These are phyloP conservation scores for Acipenser transmontanus DNA, from an alignment of 2,797 vertebrate genomes.

Conservation along the genomic window DNA sequence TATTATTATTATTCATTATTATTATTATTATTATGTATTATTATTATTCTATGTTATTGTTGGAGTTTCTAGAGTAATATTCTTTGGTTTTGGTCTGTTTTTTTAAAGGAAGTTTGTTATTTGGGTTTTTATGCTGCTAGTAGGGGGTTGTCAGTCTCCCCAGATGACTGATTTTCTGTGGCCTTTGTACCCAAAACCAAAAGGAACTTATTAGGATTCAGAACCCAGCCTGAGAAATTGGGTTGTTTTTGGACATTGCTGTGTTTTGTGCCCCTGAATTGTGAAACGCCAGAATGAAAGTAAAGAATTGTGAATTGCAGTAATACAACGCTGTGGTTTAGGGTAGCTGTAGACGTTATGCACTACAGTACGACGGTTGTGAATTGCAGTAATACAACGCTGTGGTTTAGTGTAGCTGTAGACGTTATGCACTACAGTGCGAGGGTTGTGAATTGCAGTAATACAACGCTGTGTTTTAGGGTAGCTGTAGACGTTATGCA, in stretches of 20 bases:
- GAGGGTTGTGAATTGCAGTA: slow-evolving; percentile 17
- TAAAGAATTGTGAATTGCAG: slow-evolving; percentile 10
- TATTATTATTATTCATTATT: too few species aligned
- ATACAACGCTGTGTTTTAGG: not conserved
- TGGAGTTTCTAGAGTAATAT: not conserved
- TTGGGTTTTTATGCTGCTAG: slow-evolving; percentile 27
- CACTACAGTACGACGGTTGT: too few species aligned
- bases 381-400: too few species aligned
- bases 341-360: too few species aligned
- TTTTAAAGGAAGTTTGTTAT: slow-evolving; percentile 17
- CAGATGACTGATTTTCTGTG: slow-evolving; percentile 27
- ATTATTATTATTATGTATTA: too few species aligned
- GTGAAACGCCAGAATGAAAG: slow-evolving; percentile 19
- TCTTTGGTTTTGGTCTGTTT: slow-evolving; percentile 7
- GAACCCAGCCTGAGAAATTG: slow-evolving; percentile 15
- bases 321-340: too few species aligned
- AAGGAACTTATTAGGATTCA: slow-evolving; percentile 17
- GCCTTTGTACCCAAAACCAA: slow-evolving; percentile 33
- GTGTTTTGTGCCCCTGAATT: slow-evolving; percentile 5
- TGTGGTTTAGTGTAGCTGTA: too few species aligned
- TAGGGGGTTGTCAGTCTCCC: slow-evolving; percentile 14
- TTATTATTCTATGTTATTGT: too few species aligned
- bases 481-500: not conserved
- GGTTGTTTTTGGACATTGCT: slow-evolving; percentile 1
- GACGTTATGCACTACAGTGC: too few species aligned